Conservation (phyloP, 2,113 vertebrate genomes). For the Euleptes europaea region DNA sequence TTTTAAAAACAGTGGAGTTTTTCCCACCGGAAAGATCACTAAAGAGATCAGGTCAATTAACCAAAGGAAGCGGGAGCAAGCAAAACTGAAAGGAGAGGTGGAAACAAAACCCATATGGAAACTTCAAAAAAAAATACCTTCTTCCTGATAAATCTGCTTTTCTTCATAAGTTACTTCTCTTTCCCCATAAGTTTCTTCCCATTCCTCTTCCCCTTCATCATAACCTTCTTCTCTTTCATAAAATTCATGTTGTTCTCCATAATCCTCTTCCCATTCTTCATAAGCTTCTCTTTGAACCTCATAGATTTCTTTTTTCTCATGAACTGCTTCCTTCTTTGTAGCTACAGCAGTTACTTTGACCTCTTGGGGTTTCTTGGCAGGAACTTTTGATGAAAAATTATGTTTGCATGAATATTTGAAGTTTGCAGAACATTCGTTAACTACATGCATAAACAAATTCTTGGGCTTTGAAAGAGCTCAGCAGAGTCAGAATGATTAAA, state of each 20-base stretch:
- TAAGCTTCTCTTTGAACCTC: slow-evolving; percentile 64
- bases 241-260: slow-evolving; percentile 76
- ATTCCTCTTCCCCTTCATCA: slow-evolving; percentile 70
- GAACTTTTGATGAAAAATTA: slow-evolving; percentile 65
- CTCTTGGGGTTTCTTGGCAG: slow-evolving; percentile 78
- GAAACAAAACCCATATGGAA: neutral
- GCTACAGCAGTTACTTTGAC: slow-evolving; percentile 74
- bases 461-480: neutral
- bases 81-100: neutral
- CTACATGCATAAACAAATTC: neutral
- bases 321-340: slow-evolving; percentile 72
- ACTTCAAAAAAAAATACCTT: slow-evolving; percentile 66
- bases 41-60: neutral
- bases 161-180: slow-evolving; percentile 71
- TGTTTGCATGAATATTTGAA: neutral
- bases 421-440: neutral
- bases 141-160: slow-evolving; percentile 68
- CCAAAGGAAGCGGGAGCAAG: neutral
- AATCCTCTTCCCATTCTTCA: slow-evolving; percentile 80
- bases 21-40: neutral
- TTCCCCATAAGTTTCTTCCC: slow-evolving; percentile 67
- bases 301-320: slow-evolving; percentile 56
- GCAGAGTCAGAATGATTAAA: neutral
- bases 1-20: neutral
- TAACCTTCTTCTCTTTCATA: slow-evolving; percentile 75